Percentiles rank a stretch among this genome's conserved stretches.
Evolutionary conservation across 1,140 invertebrate species (phyloP).

Genomic region (Phymorhynchus buccinoides): DNA sequence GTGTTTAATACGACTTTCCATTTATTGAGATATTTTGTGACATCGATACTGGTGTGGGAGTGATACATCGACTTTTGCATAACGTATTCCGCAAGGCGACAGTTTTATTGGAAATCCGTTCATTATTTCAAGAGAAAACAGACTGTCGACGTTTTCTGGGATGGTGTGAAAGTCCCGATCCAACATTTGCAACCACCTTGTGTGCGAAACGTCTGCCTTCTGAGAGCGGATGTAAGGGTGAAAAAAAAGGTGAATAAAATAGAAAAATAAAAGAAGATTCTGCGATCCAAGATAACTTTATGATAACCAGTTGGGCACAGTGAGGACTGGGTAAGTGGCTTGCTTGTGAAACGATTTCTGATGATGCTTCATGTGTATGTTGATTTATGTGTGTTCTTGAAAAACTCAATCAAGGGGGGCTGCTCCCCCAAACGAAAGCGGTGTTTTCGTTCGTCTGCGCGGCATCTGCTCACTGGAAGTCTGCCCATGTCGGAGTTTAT

Average conservation of each 20-base stretch:
- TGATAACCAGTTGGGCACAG: constrained; percentile 19
- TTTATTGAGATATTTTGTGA: neutral
- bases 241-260: neutral
- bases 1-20: neutral
- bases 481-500: neutral
- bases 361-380: neutral
- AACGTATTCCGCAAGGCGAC: neutral
- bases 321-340: neutral
- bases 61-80: neutral
- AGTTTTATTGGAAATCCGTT: neutral
- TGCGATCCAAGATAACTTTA: constrained; percentile 7
- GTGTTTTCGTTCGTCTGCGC: constrained; percentile 1
- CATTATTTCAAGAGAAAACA: neutral
- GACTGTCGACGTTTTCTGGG: neutral
- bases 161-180: neutral
- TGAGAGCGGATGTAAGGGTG: constrained; percentile 15
- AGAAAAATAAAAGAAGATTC: neutral
- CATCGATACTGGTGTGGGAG: neutral
- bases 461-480: neutral
- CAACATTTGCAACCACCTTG: constrained; percentile 33
- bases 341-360: neutral
- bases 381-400: neutral
- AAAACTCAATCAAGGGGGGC: neutral
- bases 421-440: neutral
- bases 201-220: neutral